Evolutionary conservation across 2,113 vertebrate species (phyloP), one percentile per base, ranked within the genome.

Genomic region (Sebastes schlegelii): DNA sequence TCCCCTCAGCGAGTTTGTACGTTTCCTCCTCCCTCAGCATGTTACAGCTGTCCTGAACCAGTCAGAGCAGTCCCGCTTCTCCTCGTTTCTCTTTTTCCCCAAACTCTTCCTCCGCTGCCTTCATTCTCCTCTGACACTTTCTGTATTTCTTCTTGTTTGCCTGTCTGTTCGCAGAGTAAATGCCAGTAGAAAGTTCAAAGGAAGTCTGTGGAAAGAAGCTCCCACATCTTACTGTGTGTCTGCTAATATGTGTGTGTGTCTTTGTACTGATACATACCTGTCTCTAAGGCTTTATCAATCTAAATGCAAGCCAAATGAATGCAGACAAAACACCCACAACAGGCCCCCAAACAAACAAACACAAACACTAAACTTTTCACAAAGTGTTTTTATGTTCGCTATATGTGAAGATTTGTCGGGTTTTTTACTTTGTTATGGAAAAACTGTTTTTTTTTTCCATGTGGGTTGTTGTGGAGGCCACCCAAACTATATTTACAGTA

Each of bases 251-350:
- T 57, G 54, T n/a, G 57, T 68, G 34, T 63, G 19, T 66, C 9
- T 90, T 62, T 79, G 63, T 49, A 74, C 67, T 66, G 66, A 81
- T 69, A 58, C 45, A 14, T 12, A 68, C 51, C 62, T 85, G 46
- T 86, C 81, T 85, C 81, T 71, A 1, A 79, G 61, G 79, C 64
- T 79, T 83, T 81, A 55, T 80, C 80, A 80, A 85, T 85, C 62
- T 74, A 77, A 89, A 89, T 72, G 43, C 77, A 85, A 75, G 74
- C 79, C 76, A 92, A 83, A 92, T 76, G 65, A 89, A 86, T 76
- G 77, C 51, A 88, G 79, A 82, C 74, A 72, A 77, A 70, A 75
- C 57, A 84, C 79, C 42, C 54, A 82, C 34, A 43, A 40, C 23
- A 26, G 60, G 65, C 60, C 17, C 64, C 7, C 19, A 72, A 48